A percentile compares a stretch with the other conserved stretches of the same genome.
phyloP scores from a whole-genome alignment of 2,888 invertebrate species.

The Bhutanitis thaidina region DNA sequence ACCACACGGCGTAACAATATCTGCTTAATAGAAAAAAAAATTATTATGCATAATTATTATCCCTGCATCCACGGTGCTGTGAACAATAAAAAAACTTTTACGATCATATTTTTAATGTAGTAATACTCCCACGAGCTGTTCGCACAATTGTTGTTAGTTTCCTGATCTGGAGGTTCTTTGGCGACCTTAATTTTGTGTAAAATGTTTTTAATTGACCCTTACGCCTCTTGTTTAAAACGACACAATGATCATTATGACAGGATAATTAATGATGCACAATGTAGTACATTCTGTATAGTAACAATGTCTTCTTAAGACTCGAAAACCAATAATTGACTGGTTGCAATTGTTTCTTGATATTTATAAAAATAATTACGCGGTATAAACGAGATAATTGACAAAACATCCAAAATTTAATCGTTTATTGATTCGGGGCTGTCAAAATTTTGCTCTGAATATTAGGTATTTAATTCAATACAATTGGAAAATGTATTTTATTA shows the following conservation, averaged over 20 bases:
- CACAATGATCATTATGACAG: background rate
- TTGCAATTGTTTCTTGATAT: no score
- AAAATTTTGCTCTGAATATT: no score
- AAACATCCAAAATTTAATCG: no score
- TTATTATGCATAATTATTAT: background rate
- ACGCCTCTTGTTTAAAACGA: background rate
- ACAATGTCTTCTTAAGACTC: no score
- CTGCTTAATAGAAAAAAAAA: no score
- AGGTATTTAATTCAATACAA: no score
- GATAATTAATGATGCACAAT: background rate
- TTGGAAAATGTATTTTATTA: no score
- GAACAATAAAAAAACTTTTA: conserved; percentile 18
- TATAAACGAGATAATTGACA: no score
- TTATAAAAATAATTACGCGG: no score
- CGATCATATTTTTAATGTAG: conserved; percentile 22
- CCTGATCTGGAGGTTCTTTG: conserved; percentile 23
- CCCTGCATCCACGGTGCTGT: background rate
- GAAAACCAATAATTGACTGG: no score
- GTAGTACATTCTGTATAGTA: no score
- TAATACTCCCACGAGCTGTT: conserved; percentile 33
- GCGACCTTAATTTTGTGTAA: conserved; percentile 25
- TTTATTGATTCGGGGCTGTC: no score
- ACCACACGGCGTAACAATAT: background rate
- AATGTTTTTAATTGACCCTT: conserved; percentile 19
- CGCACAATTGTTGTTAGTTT: conserved; percentile 33